Conservation (phyloP, 2,113 vertebrate species). For the Herpetotheres cachinnans region DNA sequence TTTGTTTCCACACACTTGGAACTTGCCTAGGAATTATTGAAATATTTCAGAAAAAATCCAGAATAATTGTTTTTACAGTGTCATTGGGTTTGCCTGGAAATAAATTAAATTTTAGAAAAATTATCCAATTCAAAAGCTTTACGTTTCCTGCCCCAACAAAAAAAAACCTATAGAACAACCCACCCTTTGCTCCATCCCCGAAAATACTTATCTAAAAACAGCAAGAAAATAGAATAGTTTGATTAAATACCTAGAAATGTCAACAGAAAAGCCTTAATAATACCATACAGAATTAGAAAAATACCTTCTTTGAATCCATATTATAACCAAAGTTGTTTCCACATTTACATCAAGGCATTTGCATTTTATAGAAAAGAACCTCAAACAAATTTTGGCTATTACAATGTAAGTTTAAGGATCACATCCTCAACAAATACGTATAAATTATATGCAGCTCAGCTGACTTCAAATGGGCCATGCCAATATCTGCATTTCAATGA, state of each 20-base stretch:
- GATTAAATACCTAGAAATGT: not conserved
- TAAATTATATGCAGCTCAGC: not conserved
- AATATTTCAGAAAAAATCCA: not conserved
- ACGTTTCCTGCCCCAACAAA: rapidly evolving
- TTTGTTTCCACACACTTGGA: not conserved
- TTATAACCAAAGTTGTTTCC: not conserved
- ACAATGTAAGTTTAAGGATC: not conserved
- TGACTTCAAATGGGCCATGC: not conserved
- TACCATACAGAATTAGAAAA: not conserved
- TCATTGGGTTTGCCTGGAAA: not conserved
- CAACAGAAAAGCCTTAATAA: not conserved
- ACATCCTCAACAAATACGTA: not conserved
- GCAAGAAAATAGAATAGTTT: not conserved
- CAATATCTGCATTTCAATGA: too few species aligned
- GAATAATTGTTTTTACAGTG: not conserved
- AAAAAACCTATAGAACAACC: not conserved
- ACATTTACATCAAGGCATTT: not conserved
- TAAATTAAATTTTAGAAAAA: not conserved
- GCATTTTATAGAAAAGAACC: not conserved
- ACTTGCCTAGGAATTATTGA: not conserved
- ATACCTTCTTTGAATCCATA: not conserved
- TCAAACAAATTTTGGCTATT: not conserved
- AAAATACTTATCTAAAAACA: not conserved
- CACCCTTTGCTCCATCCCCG: rapidly evolving
- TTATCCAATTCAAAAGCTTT: not conserved